A percentile compares a stretch with the other conserved stretches of the same genome.
Evolutionary conservation across 1,140 invertebrate species (phyloP).

Genomic region (Neuroterus valhalla): DNA sequence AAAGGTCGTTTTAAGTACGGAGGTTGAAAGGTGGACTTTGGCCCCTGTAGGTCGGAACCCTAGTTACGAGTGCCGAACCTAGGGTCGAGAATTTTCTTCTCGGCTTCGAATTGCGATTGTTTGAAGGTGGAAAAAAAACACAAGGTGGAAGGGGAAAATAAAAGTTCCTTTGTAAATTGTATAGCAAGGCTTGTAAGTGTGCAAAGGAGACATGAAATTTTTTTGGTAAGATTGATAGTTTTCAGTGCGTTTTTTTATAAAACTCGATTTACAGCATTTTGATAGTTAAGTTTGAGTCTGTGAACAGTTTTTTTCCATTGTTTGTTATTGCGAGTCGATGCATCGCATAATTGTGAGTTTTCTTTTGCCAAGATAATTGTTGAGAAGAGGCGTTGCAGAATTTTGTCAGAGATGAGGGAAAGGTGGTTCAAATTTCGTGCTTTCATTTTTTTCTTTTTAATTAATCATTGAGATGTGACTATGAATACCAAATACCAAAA

Average conservation of each 20-base stretch:
- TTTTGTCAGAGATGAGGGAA: not conserved
- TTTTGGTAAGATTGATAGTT: slow-evolving; percentile 6
- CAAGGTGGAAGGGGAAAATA: not conserved
- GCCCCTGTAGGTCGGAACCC: slow-evolving; percentile 74
- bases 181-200: not conserved
- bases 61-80: slow-evolving; percentile 76
- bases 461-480: slow-evolving; percentile 34
- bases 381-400: not conserved
- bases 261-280: slow-evolving; percentile 41
- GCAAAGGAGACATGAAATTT: not conserved
- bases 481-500: slow-evolving; percentile 9
- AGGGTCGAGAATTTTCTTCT: slow-evolving; percentile 71
- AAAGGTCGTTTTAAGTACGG: slow-evolving; percentile 60
- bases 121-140: not conserved
- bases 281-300: slow-evolving; percentile 60
- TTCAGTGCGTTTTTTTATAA: slow-evolving; percentile 35
- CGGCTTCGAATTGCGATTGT: slow-evolving; percentile 53
- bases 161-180: not conserved
- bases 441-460: slow-evolving; percentile 41
- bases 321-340: slow-evolving; percentile 30
- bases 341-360: slow-evolving; percentile 20
- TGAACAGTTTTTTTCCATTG: slow-evolving; percentile 44
- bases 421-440: slow-evolving; percentile 30
- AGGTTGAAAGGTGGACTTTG: slow-evolving; percentile 69
- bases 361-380: slow-evolving; percentile 3